These are phyloP conservation scores for Hippoglossus hippoglossus DNA, from an alignment of 2,797 vertebrate species.

Conservation along the genomic window DNA sequence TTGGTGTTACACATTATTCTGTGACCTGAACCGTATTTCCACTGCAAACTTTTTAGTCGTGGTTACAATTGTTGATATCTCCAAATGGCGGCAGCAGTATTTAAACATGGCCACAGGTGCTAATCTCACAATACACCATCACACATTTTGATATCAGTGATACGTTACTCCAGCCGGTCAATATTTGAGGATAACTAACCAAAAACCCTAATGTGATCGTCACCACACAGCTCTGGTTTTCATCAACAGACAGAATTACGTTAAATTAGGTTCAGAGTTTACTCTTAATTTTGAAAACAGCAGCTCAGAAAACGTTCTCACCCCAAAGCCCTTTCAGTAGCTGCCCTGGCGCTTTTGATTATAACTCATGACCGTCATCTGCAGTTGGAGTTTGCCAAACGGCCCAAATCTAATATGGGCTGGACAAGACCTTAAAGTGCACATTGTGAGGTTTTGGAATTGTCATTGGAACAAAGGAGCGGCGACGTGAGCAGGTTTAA, in stretches of 20 bases:
- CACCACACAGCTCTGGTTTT: neutral
- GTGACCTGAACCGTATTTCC: neutral
- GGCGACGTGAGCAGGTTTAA: neutral
- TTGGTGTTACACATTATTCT: neutral
- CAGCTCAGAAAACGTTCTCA: neutral
- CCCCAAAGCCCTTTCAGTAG: conserved; percentile 2
- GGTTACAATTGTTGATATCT: no score
- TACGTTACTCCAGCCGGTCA: neutral
- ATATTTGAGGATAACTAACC: neutral
- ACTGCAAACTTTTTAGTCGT: no score
- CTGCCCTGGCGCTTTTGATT: neutral
- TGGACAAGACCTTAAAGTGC: conserved; percentile 1
- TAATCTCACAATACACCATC: neutral
- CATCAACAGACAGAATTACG: neutral
- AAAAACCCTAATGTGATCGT: no score
- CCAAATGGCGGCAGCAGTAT: no score
- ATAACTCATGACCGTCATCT: conserved; percentile 16
- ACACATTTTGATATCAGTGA: neutral
- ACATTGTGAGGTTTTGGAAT: neutral
- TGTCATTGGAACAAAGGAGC: neutral
- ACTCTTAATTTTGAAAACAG: conserved; percentile 6
- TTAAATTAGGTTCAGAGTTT: neutral
- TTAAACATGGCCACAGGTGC: neutral
- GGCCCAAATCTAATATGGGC: neutral
- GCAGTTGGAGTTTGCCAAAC: conserved; percentile 10